These are phyloP conservation scores for Steinernema scapterisci DNA, from an alignment of 2,888 invertebrate genomes.

Conservation along the genomic window DNA sequence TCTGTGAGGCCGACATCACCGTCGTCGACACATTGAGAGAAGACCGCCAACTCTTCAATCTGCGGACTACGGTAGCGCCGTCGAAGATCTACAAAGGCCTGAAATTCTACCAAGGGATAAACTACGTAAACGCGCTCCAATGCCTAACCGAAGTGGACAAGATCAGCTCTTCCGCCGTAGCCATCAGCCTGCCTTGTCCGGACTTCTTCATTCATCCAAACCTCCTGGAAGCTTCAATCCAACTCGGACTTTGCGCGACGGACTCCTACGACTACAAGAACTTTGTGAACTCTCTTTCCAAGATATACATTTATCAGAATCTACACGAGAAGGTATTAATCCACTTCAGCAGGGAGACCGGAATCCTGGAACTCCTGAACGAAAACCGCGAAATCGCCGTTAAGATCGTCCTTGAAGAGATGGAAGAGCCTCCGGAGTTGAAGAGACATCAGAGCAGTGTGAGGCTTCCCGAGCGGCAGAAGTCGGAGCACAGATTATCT, in stretches of 20 bases:
- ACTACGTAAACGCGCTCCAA: neutral
- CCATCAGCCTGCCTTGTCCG: neutral
- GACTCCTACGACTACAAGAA: neutral
- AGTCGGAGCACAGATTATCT: neutral
- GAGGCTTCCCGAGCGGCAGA: neutral
- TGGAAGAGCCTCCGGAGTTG: neutral
- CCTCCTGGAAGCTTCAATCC: conserved; percentile 32
- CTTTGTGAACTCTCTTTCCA: neutral
- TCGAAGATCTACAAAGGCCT: conserved; percentile 28
- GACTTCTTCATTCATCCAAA: conserved; percentile 29
- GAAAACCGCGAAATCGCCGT: conserved; percentile 16
- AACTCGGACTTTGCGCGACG: conserved; percentile 27
- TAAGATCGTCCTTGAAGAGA: neutral
- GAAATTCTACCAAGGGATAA: conserved; percentile 6
- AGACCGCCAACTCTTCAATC: neutral
- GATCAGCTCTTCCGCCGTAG: conserved; percentile 6
- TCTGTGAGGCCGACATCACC: conserved; percentile 11
- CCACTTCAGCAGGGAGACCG: conserved; percentile 21
- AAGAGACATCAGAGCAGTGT: neutral
- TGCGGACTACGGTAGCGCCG: conserved; percentile 6
- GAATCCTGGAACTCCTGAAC: conserved; percentile 21
- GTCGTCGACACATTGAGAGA: conserved; percentile 4
- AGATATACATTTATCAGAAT: conserved; percentile 20
- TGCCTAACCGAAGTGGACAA: conserved; percentile 7
- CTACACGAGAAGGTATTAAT: conserved; percentile 7